A percentile compares a stretch with the other conserved stretches of the same genome.
These are phyloP conservation scores for Noctua janthina DNA, from an alignment of 2,888 invertebrate species.

Conservation along the genomic window DNA sequence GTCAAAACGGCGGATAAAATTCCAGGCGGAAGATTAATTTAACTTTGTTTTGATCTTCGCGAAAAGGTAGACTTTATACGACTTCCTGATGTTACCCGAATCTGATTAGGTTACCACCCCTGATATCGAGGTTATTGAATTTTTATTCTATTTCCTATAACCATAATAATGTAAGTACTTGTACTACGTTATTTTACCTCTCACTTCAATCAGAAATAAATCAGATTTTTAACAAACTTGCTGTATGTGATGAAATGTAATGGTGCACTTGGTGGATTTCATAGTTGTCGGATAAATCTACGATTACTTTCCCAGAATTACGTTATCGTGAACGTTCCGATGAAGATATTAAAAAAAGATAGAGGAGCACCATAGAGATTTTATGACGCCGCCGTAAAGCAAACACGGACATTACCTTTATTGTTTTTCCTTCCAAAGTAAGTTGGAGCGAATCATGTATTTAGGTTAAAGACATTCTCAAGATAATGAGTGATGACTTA, in stretches of 20 bases:
- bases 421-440: constrained; percentile 37
- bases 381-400: constrained; percentile 48
- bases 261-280: constrained; percentile 1
- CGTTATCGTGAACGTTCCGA: constrained; percentile 23
- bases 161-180: neutral
- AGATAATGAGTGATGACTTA: constrained; percentile 62
- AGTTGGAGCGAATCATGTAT: constrained; percentile 44
- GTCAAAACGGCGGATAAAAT: constrained; percentile 19
- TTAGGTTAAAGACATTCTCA: constrained; percentile 44
- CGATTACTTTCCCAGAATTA: constrained; percentile 6
- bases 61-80: constrained; percentile 29
- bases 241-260: neutral
- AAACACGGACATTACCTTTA: constrained; percentile 52
- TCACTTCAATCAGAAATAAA: neutral
- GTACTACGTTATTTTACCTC: neutral
- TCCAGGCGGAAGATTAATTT: constrained; percentile 26
- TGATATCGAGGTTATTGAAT: constrained; percentile 21
- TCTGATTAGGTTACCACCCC: constrained; percentile 24
- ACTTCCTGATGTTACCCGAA: constrained; percentile 33
- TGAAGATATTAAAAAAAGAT: constrained; percentile 52
- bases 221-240: neutral
- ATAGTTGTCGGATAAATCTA: constrained; percentile 2
- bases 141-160: constrained; percentile 1
- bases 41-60: constrained; percentile 32
- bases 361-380: constrained; percentile 24